Conservation (phyloP, 2,113 vertebrate species). For the Mandrillus leucophaeus region DNA sequence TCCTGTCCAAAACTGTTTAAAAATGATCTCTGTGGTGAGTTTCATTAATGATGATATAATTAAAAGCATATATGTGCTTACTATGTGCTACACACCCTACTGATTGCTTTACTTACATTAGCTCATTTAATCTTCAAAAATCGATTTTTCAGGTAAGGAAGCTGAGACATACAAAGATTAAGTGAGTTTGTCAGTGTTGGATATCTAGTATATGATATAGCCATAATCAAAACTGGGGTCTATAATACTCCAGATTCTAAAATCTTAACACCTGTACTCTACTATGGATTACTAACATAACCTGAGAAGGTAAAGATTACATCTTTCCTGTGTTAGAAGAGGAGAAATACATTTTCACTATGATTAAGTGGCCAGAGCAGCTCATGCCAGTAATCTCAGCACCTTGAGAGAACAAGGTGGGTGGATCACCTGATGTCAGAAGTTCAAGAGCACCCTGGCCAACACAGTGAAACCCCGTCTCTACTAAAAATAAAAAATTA, state of each 20-base stretch:
- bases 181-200: neutral
- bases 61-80: neutral
- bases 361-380: neutral
- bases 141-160: neutral
- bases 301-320: neutral
- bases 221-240: neutral
- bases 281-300: neutral
- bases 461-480: too few relatives aligned
- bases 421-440: too few relatives aligned
- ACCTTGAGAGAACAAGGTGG: too few relatives aligned
- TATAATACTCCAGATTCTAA: neutral
- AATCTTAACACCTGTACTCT: neutral
- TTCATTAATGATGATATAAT: neutral
- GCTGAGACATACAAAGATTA: neutral
- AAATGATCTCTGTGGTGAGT: neutral
- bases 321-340: neutral
- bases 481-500: too few relatives aligned
- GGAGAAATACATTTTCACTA: neutral
- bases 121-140: neutral
- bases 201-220: neutral
- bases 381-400: too few relatives aligned
- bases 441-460: too few relatives aligned
- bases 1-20: neutral
- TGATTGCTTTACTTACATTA: neutral
- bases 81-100: neutral